A percentile compares a stretch with the other conserved stretches of the same genome.
Conservation (phyloP, 2,888 invertebrate species). For the Eristalis pertinax region DNA sequence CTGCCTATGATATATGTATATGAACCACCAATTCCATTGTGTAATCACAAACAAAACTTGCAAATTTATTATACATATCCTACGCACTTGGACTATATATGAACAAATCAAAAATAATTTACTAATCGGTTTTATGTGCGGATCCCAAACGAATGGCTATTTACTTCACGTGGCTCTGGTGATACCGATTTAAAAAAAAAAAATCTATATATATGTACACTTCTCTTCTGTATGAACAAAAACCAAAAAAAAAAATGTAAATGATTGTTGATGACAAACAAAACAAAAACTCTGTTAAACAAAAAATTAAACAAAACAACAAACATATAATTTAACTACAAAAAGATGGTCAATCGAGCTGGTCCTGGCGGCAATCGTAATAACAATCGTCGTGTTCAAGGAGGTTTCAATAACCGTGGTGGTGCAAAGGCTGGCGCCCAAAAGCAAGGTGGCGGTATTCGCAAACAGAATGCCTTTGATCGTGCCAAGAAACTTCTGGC, state of each 20-base stretch:
- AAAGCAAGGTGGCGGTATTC: conserved; percentile 81
- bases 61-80: conserved; percentile 18
- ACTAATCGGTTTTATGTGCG: conserved; percentile 46
- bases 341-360: conserved; percentile 82
- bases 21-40: conserved; percentile 31
- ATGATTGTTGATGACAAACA: conserved; percentile 19
- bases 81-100: conserved; percentile 15
- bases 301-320: conserved; percentile 31
- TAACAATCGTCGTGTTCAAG: conserved; percentile 78
- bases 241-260: conserved; percentile 15
- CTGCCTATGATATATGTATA: conserved; percentile 21
- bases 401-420: conserved; percentile 82
- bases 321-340: conserved; percentile 49
- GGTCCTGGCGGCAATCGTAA: conserved; percentile 79
- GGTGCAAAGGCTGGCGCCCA: conserved; percentile 79
- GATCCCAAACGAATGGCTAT: conserved; percentile 29
- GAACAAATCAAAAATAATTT: conserved; percentile 19
- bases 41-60: conserved; percentile 37
- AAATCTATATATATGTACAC: conserved; percentile 8
- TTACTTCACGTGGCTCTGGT: conserved; percentile 65
- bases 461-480: conserved; percentile 82
- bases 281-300: conserved; percentile 55
- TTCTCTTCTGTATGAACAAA: conserved; percentile 3
- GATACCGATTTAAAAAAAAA: conserved; percentile 43
- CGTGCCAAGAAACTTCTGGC: conserved; percentile 82